phyloP scores from a whole-genome alignment of 2,113 vertebrate genomes.

The Salvator merianae region DNA sequence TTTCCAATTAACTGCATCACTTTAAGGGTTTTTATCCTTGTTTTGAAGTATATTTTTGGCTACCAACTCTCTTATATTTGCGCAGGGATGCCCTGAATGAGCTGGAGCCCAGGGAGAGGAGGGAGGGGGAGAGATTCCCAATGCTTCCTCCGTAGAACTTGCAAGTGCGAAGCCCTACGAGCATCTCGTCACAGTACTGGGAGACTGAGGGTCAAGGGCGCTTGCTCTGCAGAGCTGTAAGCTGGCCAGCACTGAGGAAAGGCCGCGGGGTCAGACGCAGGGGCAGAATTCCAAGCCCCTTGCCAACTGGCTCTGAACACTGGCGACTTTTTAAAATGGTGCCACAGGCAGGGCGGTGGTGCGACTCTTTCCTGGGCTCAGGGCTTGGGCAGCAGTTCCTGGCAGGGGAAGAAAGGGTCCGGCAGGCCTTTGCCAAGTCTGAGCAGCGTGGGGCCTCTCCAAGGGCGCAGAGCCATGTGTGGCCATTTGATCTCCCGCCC shows the following conservation, averaged over 20 bases:
- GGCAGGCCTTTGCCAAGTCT: fast-evolving
- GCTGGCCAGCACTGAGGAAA: neutral
- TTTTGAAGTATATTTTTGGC: too few relatives aligned
- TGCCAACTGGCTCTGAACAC: fast-evolving
- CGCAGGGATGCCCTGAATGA: too few relatives aligned
- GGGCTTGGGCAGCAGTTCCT: fast-evolving
- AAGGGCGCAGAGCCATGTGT: fast-evolving
- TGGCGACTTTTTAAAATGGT: neutral
- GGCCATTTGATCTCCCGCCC: conserved; percentile 17
- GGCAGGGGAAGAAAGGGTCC: fast-evolving
- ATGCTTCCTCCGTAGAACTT: too few relatives aligned
- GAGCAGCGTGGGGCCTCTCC: neutral
- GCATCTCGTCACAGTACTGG: too few relatives aligned
- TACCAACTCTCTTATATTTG: too few relatives aligned
- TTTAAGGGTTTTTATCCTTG: too few relatives aligned
- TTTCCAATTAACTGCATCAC: too few relatives aligned
- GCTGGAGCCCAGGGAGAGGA: too few relatives aligned
- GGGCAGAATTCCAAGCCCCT: fast-evolving
- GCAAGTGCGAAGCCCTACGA: too few relatives aligned
- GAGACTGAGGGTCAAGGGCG: too few relatives aligned
- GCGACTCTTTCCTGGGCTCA: fast-evolving
- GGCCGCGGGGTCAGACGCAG: fast-evolving
- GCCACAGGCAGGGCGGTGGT: neutral
- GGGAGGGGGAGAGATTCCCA: too few relatives aligned
- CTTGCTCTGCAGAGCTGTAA: too few relatives aligned